A percentile compares a stretch with the other conserved stretches of the same genome.
These are phyloP conservation scores for Hylaea fasciaria DNA, from an alignment of 2,888 invertebrate species.

Conservation along the genomic window DNA sequence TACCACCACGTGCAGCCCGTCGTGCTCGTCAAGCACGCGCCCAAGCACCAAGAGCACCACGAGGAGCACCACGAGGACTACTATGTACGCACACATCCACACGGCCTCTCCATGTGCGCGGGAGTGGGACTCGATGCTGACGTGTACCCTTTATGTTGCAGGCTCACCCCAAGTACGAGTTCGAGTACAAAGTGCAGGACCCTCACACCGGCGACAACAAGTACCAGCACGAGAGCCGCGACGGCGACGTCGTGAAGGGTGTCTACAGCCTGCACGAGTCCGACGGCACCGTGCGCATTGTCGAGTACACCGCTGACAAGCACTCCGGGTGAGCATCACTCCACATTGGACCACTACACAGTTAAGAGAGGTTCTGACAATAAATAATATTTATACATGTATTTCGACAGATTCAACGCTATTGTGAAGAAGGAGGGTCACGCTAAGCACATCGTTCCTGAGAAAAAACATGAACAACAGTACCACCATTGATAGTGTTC, in stretches of 20 bases:
- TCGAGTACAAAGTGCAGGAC: constrained; percentile 75
- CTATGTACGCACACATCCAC: constrained; percentile 43
- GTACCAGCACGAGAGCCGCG: constrained; percentile 72
- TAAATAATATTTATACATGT: too few species aligned
- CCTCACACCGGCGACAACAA: constrained; percentile 76
- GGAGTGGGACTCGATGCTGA: neutral
- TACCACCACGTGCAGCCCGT: constrained; percentile 6
- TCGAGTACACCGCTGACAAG: constrained; percentile 75
- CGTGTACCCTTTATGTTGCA: constrained; percentile 25
- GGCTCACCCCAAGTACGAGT: constrained; percentile 58
- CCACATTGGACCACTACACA: too few species aligned
- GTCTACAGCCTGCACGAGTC: constrained; percentile 81
- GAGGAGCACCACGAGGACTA: constrained; percentile 51
- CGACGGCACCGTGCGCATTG: constrained; percentile 76
- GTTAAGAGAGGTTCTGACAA: too few species aligned
- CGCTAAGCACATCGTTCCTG: constrained; percentile 47
- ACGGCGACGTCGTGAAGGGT: constrained; percentile 83
- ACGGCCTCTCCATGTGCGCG: neutral
- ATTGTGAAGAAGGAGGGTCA: constrained; percentile 48
- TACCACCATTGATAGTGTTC: constrained; percentile 14
- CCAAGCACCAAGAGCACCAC: constrained; percentile 34
- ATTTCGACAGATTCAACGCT: constrained; percentile 57
- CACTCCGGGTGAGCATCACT: constrained; percentile 44
- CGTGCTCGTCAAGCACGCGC: constrained; percentile 5
- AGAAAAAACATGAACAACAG: constrained; percentile 40